Percentiles rank a stretch among this genome's conserved stretches.
Evolutionary conservation across 2,888 invertebrate genomes (phyloP).

Genomic region (Plemyria rubiginata): DNA sequence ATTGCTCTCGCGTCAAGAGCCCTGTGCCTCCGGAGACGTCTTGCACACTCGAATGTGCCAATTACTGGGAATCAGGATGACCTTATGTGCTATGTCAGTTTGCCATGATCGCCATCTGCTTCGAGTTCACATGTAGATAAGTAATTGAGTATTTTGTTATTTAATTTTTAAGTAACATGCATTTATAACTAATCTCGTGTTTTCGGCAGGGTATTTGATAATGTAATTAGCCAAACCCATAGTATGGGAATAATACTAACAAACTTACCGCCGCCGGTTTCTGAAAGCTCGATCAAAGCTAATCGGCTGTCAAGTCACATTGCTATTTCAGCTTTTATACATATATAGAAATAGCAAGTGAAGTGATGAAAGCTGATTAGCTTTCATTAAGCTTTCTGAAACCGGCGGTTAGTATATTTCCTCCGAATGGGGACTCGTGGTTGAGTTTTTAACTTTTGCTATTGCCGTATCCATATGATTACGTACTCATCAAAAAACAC

Average conservation of each 20-base stretch:
- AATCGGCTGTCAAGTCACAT: too few species aligned
- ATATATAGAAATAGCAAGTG: too few species aligned
- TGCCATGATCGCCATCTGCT: background rate
- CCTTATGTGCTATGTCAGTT: slow-evolving; percentile 11
- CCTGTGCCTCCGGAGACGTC: slow-evolving; percentile 36
- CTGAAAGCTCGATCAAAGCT: too few species aligned
- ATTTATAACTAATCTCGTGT: background rate
- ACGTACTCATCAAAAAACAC: background rate
- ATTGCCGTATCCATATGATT: background rate
- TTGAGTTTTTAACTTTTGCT: background rate
- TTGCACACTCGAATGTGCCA: slow-evolving; percentile 23
- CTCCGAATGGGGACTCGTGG: too few species aligned
- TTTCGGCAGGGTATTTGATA: background rate
- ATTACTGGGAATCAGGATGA: slow-evolving; percentile 21
- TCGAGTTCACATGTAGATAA: too few species aligned
- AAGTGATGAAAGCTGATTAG: too few species aligned
- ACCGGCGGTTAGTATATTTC: too few species aligned
- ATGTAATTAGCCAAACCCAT: background rate
- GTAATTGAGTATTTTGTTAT: background rate
- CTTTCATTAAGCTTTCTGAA: too few species aligned
- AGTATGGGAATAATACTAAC: background rate
- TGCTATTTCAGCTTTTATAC: too few species aligned
- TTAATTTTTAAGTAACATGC: background rate
- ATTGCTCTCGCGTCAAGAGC: slow-evolving; percentile 34
- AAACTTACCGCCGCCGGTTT: background rate